These are phyloP conservation scores for Psylliodes chrysocephalus DNA, from an alignment of 2,888 invertebrate genomes.

Conservation along the genomic window DNA sequence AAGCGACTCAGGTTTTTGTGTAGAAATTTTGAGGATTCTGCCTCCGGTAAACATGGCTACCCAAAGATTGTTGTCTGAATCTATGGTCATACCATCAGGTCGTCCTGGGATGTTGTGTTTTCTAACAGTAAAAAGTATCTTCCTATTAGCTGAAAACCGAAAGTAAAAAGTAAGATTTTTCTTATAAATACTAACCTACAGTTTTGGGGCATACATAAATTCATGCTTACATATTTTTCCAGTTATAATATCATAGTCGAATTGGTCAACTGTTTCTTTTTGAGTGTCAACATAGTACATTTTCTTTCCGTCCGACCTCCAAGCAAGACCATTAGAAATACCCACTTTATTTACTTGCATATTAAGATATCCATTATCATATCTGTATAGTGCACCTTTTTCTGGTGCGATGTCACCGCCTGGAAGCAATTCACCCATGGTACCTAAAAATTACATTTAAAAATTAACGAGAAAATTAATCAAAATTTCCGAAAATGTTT, in stretches of 20 bases:
- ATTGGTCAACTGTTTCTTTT: constrained; percentile 70
- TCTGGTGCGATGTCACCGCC: constrained; percentile 59
- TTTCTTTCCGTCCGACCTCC: constrained; percentile 73
- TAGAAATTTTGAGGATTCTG: constrained; percentile 70
- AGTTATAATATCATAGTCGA: constrained; percentile 72
- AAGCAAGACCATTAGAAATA: constrained; percentile 75
- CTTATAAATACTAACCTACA: constrained; percentile 53
- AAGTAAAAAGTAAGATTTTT: neutral
- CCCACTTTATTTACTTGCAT: constrained; percentile 49
- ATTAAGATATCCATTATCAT: constrained; percentile 43
- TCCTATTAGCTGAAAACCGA: constrained; percentile 67
- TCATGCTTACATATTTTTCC: constrained; percentile 63
- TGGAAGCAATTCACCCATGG: constrained; percentile 48
- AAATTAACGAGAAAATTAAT: too few relatives aligned
- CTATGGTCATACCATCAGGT: constrained; percentile 73
- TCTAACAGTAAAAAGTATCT: constrained; percentile 69
- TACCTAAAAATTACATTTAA: constrained; percentile 45
- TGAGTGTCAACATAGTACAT: constrained; percentile 83
- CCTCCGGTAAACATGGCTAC: constrained; percentile 76
- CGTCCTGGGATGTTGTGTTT: constrained; percentile 64
- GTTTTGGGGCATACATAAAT: too few relatives aligned
- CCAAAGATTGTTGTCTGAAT: constrained; percentile 81
- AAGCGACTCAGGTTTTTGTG: constrained; percentile 66
- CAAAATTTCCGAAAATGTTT: too few relatives aligned
- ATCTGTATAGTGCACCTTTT: constrained; percentile 51